Evolutionary conservation across 2,113 vertebrate species (phyloP), one percentile per base, ranked within the genome.

Genomic region (Pteruthius melanotis): DNA sequence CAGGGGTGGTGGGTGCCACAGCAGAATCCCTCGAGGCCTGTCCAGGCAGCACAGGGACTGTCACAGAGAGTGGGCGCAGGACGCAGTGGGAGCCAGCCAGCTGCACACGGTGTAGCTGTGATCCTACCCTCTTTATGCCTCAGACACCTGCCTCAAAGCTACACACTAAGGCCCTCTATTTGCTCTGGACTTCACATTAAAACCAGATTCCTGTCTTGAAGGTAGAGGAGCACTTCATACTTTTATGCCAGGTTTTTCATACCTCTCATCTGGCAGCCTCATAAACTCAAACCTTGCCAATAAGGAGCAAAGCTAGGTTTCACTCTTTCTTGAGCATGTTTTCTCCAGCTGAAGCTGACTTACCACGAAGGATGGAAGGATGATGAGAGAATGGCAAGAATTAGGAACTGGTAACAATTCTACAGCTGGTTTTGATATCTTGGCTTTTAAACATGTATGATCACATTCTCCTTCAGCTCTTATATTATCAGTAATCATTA

Each of bases 101-200:
- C 31, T 45, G 33, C 42, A 30, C 23, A 12, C 0, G 0, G 6
- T 2, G 12, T 33, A 39, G 33, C 65, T 79, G 40, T 35, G n/a
- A 49, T 49, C 56, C 31, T 39, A 0, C 14, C 8, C n/a, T 47
- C 42, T 53, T 71, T 30, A 0, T 15, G 63, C 42, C 49, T 63
- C 12, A 47, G 33, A 50, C 11, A 64, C 18, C 8, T 87, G 35
- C 49, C 45, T 89, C 42, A 79, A 12, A 79, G 20, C 56, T 33
- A 37, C 49, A 54, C 17, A 15, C 10, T 33, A 26, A 20, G 18
- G 63, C 49, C 37, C 20, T 77, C 60, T 60, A 42, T 37, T 84
- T 77, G 42, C 65, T 88, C 47, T 79, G 52, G 31, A n/a, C 10
- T 78, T 78, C 31, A 42, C 22, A 44, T 35, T 78, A 65, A 87